These are phyloP conservation scores for Coracias cyanogaster DNA, from an alignment of 2,797 vertebrate genomes.

Conservation along the genomic window DNA sequence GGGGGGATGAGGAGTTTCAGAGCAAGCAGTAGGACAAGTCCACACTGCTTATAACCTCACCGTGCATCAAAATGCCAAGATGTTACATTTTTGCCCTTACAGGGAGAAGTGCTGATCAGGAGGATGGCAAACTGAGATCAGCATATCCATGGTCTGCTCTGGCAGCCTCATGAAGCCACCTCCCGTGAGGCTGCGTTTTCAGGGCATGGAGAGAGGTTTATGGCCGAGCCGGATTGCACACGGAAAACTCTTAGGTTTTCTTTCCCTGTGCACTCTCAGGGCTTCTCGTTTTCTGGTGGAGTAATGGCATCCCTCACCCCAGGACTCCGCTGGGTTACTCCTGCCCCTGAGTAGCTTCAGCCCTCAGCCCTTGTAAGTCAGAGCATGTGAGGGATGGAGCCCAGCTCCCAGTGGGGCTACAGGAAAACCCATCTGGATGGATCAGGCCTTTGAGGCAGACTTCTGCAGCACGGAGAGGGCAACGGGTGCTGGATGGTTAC, in stretches of 20 bases:
- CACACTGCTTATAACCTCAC: background rate
- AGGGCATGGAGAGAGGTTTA: background rate
- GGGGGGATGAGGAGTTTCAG: background rate
- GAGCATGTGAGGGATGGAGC: background rate
- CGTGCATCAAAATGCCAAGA: background rate
- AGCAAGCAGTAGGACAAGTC: rapidly evolving
- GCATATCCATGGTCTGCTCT: background rate
- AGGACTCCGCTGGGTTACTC: background rate
- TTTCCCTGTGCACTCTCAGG: background rate
- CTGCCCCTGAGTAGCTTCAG: background rate
- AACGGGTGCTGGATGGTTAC: background rate
- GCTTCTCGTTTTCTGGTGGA: background rate
- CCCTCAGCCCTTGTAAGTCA: background rate
- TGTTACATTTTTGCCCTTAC: background rate
- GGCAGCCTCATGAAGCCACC: background rate
- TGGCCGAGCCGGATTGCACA: rapidly evolving
- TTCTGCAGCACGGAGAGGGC: background rate
- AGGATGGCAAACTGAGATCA: background rate
- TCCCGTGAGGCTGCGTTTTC: background rate
- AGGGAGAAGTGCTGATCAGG: background rate
- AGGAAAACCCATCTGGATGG: background rate
- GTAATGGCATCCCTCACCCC: background rate
- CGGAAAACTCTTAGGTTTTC: background rate
- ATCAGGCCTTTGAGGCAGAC: background rate
- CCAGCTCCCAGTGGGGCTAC: background rate